A percentile compares a stretch with the other conserved stretches of the same genome.
Conservation (phyloP, 2,113 vertebrate genomes). For the Archocentrus centrarchus region DNA sequence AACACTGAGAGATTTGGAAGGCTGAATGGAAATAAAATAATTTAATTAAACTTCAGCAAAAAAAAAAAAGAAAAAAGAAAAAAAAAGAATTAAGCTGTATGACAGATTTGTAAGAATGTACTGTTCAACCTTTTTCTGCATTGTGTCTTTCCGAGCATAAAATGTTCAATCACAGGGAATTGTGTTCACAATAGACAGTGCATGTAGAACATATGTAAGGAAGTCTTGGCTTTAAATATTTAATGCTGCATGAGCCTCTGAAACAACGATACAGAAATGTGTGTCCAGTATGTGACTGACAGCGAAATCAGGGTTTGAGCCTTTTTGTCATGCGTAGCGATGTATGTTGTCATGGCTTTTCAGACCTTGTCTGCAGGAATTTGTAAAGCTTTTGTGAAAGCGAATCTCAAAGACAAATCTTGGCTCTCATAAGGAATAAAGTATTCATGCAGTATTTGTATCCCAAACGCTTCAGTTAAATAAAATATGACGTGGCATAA, state of each 20-base stretch:
- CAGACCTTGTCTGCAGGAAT: not conserved
- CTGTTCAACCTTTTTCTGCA: not conserved
- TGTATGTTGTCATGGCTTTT: not conserved
- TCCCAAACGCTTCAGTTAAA: constrained; percentile 26
- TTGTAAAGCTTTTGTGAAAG: not conserved
- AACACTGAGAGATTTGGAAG: not conserved
- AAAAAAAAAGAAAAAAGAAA: not conserved
- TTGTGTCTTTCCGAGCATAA: not conserved
- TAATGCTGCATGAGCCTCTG: not conserved
- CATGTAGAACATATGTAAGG: not conserved
- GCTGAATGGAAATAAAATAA: not conserved
- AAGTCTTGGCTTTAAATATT: not conserved
- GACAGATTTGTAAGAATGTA: not conserved
- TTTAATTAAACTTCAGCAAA: not conserved
- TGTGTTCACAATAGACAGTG: not conserved
- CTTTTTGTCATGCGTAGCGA: not conserved
- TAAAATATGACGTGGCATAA: constrained; percentile 23
- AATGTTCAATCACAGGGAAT: not conserved
- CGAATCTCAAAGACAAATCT: constrained; percentile 13
- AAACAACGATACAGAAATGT: too few relatives aligned
- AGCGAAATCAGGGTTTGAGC: not conserved
- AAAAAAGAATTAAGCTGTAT: not conserved
- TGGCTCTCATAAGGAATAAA: not conserved
- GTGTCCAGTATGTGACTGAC: not conserved
- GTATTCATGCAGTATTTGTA: constrained; percentile 47